phyloP scores from a whole-genome alignment of 2,797 vertebrate species.

The Gallinago solitaria region DNA sequence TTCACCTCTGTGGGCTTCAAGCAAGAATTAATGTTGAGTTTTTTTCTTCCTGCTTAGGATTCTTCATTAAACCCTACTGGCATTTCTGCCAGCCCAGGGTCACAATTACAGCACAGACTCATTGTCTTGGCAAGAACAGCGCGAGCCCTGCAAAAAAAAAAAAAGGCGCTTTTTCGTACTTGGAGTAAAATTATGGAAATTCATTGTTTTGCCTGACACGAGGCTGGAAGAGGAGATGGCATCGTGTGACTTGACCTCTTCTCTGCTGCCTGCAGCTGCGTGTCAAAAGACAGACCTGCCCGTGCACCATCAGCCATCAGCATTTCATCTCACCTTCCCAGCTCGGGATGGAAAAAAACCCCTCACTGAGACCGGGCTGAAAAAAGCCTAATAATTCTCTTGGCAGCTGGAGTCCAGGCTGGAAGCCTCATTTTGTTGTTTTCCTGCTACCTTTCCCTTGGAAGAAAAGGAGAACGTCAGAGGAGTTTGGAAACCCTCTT shows the following conservation, averaged over 20 bases:
- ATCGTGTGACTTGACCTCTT: not conserved
- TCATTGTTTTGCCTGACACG: not conserved
- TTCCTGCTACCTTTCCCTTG: not conserved
- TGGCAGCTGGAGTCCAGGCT: not conserved
- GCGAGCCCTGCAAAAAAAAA: not conserved
- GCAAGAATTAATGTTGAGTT: not conserved
- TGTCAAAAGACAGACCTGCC: not conserved
- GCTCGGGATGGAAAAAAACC: not conserved
- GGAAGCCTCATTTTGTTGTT: constrained; percentile 10
- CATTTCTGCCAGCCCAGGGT: not conserved
- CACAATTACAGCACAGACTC: not conserved
- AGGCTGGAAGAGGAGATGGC: not conserved
- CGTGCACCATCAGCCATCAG: not conserved
- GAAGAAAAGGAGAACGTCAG: not conserved
- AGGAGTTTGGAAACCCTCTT: not conserved
- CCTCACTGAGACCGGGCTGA: not conserved
- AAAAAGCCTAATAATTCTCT: constrained; percentile 12
- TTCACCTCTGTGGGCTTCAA: not conserved
- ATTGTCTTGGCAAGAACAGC: not conserved
- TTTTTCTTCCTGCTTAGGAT: not conserved
- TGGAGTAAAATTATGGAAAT: not conserved
- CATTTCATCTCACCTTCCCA: not conserved
- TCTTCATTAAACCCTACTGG: not conserved
- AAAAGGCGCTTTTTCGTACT: not conserved
- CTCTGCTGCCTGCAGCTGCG: not conserved